Evolutionary conservation across 2,797 vertebrate species (phyloP).

Genomic region (Melanotaenia nigrans): DNA sequence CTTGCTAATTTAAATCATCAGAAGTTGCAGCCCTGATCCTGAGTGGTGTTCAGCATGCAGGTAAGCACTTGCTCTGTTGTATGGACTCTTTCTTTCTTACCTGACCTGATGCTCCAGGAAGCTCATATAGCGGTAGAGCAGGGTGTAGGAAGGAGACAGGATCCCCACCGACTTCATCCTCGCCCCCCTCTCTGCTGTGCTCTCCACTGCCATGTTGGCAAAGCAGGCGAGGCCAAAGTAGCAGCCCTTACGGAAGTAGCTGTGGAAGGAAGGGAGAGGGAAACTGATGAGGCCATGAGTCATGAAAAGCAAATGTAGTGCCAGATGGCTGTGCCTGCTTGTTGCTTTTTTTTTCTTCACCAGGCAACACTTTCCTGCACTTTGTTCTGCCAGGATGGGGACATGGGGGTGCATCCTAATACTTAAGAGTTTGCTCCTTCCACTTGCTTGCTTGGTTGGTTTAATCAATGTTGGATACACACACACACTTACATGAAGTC

Average conservation of each 20-base stretch:
- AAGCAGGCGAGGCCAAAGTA: constrained; percentile 96
- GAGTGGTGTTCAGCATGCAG: neutral
- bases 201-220: constrained; percentile 97
- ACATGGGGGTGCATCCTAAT: constrained; percentile 47
- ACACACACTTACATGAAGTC: constrained; percentile 91
- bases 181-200: constrained; percentile 90
- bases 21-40: neutral
- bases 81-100: constrained; percentile 76
- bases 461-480: neutral
- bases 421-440: constrained; percentile 9
- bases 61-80: neutral
- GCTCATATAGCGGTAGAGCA: constrained; percentile 95
- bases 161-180: constrained; percentile 97
- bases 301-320: constrained; percentile 50
- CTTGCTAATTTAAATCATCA: neutral
- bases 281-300: constrained; percentile 57
- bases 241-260: constrained; percentile 93
- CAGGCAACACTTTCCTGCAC: constrained; percentile 33
- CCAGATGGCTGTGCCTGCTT: constrained; percentile 63
- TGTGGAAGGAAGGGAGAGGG: constrained; percentile 53
- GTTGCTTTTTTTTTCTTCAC: constrained; percentile 30
- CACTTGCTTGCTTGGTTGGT: neutral
- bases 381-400: constrained; percentile 48
- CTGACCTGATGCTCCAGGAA: constrained; percentile 97
- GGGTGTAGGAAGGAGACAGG: constrained; percentile 93